A percentile compares a stretch with the other conserved stretches of the same genome.
Evolutionary conservation across 2,797 vertebrate genomes (phyloP).

Genomic region (Potorous gilbertii): DNA sequence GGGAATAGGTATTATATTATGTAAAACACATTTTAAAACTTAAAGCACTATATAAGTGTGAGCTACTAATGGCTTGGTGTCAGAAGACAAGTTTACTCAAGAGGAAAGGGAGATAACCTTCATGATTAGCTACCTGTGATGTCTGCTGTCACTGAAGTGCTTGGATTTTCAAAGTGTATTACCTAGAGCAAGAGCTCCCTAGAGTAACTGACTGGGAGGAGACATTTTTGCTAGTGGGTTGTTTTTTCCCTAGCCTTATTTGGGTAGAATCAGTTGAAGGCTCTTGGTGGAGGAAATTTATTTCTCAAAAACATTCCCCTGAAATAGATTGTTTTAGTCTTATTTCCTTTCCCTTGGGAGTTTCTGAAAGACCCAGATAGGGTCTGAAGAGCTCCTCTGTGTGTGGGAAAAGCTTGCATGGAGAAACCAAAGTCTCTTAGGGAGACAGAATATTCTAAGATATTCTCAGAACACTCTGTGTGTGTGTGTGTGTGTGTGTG

Average conservation of each 20-base stretch:
- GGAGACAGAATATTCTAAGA: background rate
- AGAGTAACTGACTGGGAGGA: background rate
- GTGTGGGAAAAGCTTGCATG: slow-evolving; percentile 2
- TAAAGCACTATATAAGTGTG: background rate
- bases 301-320: rapidly evolving
- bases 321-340: background rate
- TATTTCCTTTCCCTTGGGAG: background rate
- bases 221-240: background rate
- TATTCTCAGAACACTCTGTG: background rate
- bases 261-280: background rate
- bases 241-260: background rate
- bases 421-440: background rate
- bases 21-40: background rate
- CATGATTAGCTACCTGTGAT: background rate
- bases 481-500: background rate
- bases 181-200: background rate
- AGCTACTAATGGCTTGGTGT: background rate
- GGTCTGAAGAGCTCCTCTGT: background rate
- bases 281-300: background rate
- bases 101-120: background rate
- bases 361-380: slow-evolving; percentile 2
- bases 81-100: background rate
- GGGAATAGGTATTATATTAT: background rate
- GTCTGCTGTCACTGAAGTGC: background rate
- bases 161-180: background rate